Evolutionary conservation across 2,113 vertebrate genomes (phyloP).

Genomic region (Chionis minor): DNA sequence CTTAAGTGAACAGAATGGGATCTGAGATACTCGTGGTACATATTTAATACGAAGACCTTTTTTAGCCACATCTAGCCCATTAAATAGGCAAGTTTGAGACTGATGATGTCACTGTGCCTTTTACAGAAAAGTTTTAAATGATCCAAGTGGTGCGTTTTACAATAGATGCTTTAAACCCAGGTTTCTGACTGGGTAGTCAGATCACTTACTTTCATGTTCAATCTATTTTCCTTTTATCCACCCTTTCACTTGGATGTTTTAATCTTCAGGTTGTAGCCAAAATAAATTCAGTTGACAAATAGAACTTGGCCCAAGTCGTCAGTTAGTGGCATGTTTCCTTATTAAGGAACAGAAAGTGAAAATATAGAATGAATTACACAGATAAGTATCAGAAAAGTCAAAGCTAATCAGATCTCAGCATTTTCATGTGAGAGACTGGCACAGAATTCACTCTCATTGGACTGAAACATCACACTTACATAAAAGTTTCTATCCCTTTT

Average conservation of each 20-base stretch:
- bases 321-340: neutral
- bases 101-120: no score
- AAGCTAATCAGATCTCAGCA: neutral
- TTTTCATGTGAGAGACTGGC: neutral
- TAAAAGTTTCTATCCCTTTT: neutral
- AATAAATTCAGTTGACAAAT: constrained; percentile 12
- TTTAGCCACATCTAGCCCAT: no score
- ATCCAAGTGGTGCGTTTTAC: no score
- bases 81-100: no score
- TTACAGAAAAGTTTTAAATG: no score
- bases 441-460: neutral
- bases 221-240: no score
- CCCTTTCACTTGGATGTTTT: neutral
- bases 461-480: neutral
- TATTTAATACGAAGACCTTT: no score
- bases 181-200: no score
- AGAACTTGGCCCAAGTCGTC: neutral
- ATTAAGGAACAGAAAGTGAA: neutral
- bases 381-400: constrained; percentile 6
- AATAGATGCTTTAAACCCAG: no score
- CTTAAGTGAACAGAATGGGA: no score
- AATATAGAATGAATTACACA: neutral
- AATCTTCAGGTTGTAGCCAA: neutral
- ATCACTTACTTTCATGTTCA: no score
- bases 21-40: no score